These are phyloP conservation scores for Ganaspis brasiliensis DNA, from an alignment of 2,888 invertebrate species.

Conservation along the genomic window DNA sequence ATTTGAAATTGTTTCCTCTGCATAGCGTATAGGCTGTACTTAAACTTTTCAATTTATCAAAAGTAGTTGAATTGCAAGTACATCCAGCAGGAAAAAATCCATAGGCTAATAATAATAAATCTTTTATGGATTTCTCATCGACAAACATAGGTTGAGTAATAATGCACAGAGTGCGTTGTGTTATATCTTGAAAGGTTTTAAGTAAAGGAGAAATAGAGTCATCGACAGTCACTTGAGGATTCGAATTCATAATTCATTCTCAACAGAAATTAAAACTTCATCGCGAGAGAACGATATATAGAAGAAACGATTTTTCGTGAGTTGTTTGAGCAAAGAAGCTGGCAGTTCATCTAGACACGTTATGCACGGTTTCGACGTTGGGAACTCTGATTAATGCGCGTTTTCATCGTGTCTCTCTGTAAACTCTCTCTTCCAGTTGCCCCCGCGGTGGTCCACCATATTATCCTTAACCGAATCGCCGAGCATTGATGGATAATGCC, in stretches of 20 bases:
- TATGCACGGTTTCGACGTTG: slow-evolving; percentile 64
- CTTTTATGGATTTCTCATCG: slow-evolving; percentile 6
- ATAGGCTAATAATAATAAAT: slow-evolving; percentile 34
- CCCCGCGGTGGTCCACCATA: slow-evolving; percentile 69
- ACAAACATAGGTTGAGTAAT: slow-evolving; percentile 5
- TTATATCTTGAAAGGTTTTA: neutral
- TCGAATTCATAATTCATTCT: slow-evolving; percentile 39
- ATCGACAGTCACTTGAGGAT: slow-evolving; percentile 12
- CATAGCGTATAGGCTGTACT: neutral
- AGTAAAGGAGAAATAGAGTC: slow-evolving; percentile 33
- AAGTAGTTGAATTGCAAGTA: neutral
- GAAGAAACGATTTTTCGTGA: slow-evolving; percentile 38
- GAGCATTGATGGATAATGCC: slow-evolving; percentile 69
- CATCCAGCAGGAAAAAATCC: neutral
- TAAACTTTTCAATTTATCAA: slow-evolving; percentile 10
- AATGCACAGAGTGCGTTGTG: slow-evolving; percentile 1
- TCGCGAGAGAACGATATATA: slow-evolving; percentile 35
- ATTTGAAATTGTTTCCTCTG: neutral
- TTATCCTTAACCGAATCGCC: slow-evolving; percentile 66
- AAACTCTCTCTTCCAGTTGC: slow-evolving; percentile 51
- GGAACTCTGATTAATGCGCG: slow-evolving; percentile 68
- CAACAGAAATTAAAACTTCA: slow-evolving; percentile 35
- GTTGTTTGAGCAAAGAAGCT: slow-evolving; percentile 29
- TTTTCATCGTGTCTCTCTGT: slow-evolving; percentile 60
- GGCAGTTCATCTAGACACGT: slow-evolving; percentile 38